Percentiles rank a stretch among this genome's conserved stretches.
Evolutionary conservation across 2,888 invertebrate genomes (phyloP).

Genomic region (Scaptomyza cyrtandrae): DNA sequence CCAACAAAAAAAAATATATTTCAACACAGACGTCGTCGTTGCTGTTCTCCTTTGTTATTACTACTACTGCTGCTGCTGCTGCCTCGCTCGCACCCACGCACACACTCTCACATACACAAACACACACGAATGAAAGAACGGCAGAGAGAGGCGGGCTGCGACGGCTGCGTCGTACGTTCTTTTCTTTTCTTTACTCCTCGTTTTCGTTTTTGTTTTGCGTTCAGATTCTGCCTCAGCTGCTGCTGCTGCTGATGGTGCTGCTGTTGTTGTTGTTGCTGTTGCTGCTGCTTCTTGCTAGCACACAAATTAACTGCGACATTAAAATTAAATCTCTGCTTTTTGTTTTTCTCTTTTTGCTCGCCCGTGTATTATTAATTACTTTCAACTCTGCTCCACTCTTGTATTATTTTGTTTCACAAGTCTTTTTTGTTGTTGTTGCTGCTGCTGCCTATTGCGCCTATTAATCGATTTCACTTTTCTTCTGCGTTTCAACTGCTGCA

Average conservation of each 20-base stretch:
- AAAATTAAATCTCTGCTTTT: slow-evolving; percentile 61
- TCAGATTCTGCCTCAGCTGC: slow-evolving; percentile 59
- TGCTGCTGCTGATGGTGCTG: slow-evolving; percentile 25
- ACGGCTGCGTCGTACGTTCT: slow-evolving; percentile 70
- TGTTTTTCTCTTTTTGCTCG: slow-evolving; percentile 27
- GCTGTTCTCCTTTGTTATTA: slow-evolving; percentile 34
- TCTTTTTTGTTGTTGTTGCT: slow-evolving; percentile 45
- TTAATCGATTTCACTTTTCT: slow-evolving; percentile 73
- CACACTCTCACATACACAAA: slow-evolving; percentile 33
- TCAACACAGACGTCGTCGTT: slow-evolving; percentile 45
- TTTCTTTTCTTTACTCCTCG: slow-evolving; percentile 46
- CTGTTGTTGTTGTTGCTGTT: slow-evolving; percentile 50
- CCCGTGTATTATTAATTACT: slow-evolving; percentile 15
- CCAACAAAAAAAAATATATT: slow-evolving; percentile 4
- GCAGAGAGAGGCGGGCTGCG: slow-evolving; percentile 37
- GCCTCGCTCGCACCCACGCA: slow-evolving; percentile 69
- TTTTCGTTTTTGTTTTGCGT: slow-evolving; percentile 52
- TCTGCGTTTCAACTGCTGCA: slow-evolving; percentile 37
- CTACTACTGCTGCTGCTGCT: slow-evolving; percentile 50
- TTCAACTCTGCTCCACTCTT: slow-evolving; percentile 27
- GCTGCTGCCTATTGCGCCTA: slow-evolving; percentile 57
- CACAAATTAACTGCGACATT: slow-evolving; percentile 78
- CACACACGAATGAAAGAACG: slow-evolving; percentile 27
- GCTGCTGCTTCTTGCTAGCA: slow-evolving; percentile 60
- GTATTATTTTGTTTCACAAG: slow-evolving; percentile 30